phyloP scores from a whole-genome alignment of 2,888 invertebrate genomes.

The Hypercompe scribonia region DNA sequence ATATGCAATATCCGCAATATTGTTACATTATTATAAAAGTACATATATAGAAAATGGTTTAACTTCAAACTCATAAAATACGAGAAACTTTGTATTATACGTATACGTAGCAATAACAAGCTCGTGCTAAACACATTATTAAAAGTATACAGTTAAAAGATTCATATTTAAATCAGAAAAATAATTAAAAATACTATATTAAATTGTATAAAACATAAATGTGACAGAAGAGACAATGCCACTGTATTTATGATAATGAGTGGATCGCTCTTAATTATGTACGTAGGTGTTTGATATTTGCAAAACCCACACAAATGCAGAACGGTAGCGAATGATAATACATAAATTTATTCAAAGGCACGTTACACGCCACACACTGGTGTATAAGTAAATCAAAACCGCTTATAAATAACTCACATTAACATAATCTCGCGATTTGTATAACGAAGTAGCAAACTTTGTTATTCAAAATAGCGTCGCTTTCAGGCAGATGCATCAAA shows the following conservation, averaged over 20 bases:
- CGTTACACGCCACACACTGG: constrained; percentile 70
- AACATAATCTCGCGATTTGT: constrained; percentile 83
- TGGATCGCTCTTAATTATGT: constrained; percentile 64
- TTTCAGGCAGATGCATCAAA: constrained; percentile 69
- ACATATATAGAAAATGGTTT: too few relatives aligned
- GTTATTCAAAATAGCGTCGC: constrained; percentile 71
- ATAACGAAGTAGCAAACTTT: constrained; percentile 80
- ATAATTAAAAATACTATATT: constrained; percentile 48
- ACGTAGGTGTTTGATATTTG: constrained; percentile 60
- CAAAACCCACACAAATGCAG: constrained; percentile 77
- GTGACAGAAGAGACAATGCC: constrained; percentile 60
- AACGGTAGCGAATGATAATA: constrained; percentile 79
- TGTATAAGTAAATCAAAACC: constrained; percentile 80
- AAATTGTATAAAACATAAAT: constrained; percentile 60
- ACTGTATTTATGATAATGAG: constrained; percentile 67
- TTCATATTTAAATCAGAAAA: constrained; percentile 38
- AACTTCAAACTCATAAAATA: too few relatives aligned
- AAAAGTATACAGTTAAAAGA: constrained; percentile 23
- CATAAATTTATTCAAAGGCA: constrained; percentile 81
- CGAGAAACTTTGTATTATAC: too few relatives aligned
- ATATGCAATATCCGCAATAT: too few relatives aligned
- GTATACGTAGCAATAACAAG: too few relatives aligned
- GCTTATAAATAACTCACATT: constrained; percentile 80
- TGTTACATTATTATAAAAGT: too few relatives aligned
- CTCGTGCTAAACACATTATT: neutral